A percentile compares a stretch with the other conserved stretches of the same genome.
Conservation (phyloP, 1,140 invertebrate genomes). For the Yoshiicerus persimilis region DNA sequence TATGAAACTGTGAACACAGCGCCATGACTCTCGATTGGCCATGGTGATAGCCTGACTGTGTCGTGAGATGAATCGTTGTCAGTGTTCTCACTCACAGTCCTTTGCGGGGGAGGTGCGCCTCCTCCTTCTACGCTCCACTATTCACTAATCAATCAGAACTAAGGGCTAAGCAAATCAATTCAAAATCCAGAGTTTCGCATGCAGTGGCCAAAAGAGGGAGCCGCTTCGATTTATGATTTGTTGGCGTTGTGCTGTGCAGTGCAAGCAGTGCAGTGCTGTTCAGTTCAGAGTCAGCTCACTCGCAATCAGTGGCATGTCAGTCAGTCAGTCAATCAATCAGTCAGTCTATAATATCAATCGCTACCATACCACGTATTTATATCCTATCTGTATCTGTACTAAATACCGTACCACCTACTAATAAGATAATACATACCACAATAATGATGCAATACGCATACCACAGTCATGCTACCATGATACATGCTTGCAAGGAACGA, state of each 20-base stretch:
- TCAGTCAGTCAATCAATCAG: not conserved
- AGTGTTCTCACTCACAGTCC: not conserved
- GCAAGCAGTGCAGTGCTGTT: not conserved
- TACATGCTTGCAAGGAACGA: not conserved
- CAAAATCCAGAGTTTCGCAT: not conserved
- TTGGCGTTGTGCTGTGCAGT: not conserved
- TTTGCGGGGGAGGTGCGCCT: no score
- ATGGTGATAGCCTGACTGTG: conserved; percentile 6
- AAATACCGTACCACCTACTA: not conserved
- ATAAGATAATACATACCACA: not conserved
- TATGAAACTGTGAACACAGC: conserved; percentile 49
- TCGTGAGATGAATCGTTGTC: not conserved
- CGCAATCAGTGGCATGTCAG: not conserved
- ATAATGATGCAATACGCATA: not conserved
- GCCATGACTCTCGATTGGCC: not conserved
- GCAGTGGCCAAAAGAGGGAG: not conserved
- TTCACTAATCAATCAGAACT: not conserved
- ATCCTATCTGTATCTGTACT: not conserved
- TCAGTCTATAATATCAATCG: not conserved
- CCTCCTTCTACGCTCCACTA: not conserved
- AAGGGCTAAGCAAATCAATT: not conserved
- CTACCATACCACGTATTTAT: not conserved
- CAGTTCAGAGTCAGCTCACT: not conserved
- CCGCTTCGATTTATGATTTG: no score
- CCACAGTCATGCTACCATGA: not conserved